Conservation (phyloP, 2,888 invertebrate genomes). For the Temnothorax rugatulus region DNA sequence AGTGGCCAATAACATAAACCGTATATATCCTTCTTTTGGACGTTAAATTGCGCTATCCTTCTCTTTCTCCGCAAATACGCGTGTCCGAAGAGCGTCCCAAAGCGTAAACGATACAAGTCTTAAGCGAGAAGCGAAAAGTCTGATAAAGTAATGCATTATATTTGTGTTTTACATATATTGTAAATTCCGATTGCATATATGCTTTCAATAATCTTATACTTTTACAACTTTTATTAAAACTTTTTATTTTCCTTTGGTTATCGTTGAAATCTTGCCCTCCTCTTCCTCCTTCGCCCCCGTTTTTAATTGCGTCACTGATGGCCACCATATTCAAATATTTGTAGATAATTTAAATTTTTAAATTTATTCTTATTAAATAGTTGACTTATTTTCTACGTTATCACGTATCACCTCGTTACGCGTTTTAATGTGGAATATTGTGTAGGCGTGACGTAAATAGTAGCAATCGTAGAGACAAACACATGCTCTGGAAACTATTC, state of each 20-base stretch:
- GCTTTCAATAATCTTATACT: not conserved
- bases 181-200: not conserved
- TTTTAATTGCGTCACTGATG: constrained; percentile 19
- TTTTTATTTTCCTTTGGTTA: not conserved
- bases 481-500: not conserved
- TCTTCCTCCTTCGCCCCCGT: too few species aligned
- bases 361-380: constrained; percentile 15
- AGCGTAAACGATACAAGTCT: not conserved
- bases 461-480: not conserved
- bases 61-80: not conserved
- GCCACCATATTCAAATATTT: constrained; percentile 11
- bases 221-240: not conserved
- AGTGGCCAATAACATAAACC: not conserved
- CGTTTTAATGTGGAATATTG: constrained; percentile 7
- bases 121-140: not conserved
- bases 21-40: not conserved
- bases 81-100: not conserved
- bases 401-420: not conserved
- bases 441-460: not conserved
- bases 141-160: not conserved
- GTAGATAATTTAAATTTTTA: constrained; percentile 31
- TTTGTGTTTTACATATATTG: not conserved
- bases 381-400: not conserved
- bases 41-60: not conserved
- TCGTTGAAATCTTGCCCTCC: not conserved